These are phyloP conservation scores for Sceloporus undulatus DNA, from an alignment of 2,113 vertebrate genomes.

Conservation along the genomic window DNA sequence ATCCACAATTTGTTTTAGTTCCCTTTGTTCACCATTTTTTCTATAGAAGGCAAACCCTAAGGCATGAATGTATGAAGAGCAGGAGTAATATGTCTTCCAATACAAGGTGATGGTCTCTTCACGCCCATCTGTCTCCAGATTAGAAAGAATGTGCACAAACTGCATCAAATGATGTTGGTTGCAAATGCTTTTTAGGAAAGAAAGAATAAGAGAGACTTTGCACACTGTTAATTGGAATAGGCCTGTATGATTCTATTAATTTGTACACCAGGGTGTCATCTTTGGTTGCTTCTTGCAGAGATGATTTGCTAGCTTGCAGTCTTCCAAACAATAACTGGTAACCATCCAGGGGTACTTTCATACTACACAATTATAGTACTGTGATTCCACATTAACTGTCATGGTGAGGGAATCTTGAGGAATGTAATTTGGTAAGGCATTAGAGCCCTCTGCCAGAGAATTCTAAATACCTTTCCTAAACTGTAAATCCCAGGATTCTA, in stretches of 20 bases:
- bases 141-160: neutral
- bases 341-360: neutral
- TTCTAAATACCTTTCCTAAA: neutral
- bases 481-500: neutral
- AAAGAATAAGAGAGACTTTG: neutral
- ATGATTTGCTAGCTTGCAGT: neutral
- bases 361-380: too few relatives aligned
- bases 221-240: neutral
- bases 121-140: neutral
- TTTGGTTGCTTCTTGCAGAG: neutral
- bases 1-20: neutral
- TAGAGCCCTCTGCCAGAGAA: too few relatives aligned
- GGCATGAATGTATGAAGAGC: neutral
- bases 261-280: neutral
- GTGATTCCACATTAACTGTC: too few relatives aligned
- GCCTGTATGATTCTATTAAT: neutral
- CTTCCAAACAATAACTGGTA: neutral
- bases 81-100: neutral
- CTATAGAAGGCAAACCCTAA: neutral
- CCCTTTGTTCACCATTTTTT: conserved; percentile 9
- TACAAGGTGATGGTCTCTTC: neutral
- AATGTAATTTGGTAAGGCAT: too few relatives aligned
- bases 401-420: too few relatives aligned
- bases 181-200: neutral
- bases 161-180: neutral